Base-by-base conservation (phyloP, 2,113 vertebrate genomes). In the Semnornis frantzii region DNA sequence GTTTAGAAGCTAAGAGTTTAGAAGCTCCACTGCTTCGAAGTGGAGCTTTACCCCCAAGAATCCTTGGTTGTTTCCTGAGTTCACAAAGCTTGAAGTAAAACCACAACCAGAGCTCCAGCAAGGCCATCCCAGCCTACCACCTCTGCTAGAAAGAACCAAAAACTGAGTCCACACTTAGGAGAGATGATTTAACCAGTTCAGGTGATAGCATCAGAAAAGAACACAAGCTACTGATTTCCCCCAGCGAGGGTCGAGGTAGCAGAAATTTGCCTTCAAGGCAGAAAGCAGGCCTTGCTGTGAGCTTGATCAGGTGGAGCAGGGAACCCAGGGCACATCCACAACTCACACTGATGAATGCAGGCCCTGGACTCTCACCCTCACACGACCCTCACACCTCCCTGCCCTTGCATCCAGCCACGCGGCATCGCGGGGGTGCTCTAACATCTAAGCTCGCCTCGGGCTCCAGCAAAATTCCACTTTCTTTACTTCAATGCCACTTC, bases 101-200 rank as follows among this genome's bases (percentile, higher is more conserved):
- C 12, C 48, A 60, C 5, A 3, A 27, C 46, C 75, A 78, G 57
- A 19, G 57, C 57, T 57, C 46, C 57, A 30, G 21, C 54, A 37
- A 60, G 23, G 24, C 8, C 46, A n/a, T 37, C 48, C 52, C 21
- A 50, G 13, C 4, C 15, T 20, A 74, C 24, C 39, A 21, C 23
- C 15, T 91, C 60, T 14, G 4, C n/a, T 24, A 55, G 23, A 77
- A 81, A 94, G 68, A 13, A 20, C 0, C 3, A 64, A 34, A 66
- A 66, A 66, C 11, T 3, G 24, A 12, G 19, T 10, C 12, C 24
- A 16, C 0, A 0, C n/a, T n/a, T 6, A 10, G 3, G 55, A 52
- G 37, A 65, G 16, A 6, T 4, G 20, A 37, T 88, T 82, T 71
- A 59, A 55, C 31, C 3, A 8, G 19, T 24, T 52, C 24, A 10